Conservation (phyloP, 1,140 invertebrate species). For the Nasonia vitripennis region DNA sequence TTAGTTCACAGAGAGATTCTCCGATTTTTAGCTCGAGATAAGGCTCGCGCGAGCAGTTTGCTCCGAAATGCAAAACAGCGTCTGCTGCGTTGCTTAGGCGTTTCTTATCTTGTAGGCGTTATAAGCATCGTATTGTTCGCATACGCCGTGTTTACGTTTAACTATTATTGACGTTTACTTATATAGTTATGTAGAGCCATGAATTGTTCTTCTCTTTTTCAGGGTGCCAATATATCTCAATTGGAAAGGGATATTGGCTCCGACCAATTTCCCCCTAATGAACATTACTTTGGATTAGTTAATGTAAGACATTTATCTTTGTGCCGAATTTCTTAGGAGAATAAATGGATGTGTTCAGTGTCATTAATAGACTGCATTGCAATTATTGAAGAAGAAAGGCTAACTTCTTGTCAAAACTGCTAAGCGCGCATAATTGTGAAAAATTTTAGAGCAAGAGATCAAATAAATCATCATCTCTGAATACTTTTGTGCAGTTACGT, state of each 20-base stretch:
- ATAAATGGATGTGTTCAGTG: too few relatives aligned
- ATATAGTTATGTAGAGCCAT: conserved; percentile 11
- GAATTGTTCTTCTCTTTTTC: conserved; percentile 60
- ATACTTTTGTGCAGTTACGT: not conserved
- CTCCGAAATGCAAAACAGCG: not conserved
- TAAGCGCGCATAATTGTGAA: too few relatives aligned
- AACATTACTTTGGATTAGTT: conserved; percentile 98
- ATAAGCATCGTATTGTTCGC: not conserved
- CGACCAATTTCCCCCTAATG: conserved; percentile 97
- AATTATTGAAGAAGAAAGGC: too few relatives aligned
- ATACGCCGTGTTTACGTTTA: not conserved
- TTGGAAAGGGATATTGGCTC: conserved; percentile 98
- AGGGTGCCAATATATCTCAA: conserved; percentile 98
- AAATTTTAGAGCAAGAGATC: not conserved
- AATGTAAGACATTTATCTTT: conserved; percentile 84
- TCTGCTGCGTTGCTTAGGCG: not conserved
- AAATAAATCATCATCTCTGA: conserved; percentile 44
- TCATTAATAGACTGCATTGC: too few relatives aligned
- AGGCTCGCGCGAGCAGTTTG: not conserved
- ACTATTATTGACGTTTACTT: not conserved
- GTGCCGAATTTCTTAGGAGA: not conserved
- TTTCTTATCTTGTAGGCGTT: not conserved
- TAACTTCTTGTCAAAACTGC: too few relatives aligned
- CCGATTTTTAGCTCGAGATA: conserved; percentile 28
- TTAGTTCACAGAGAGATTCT: not conserved